Conservation (phyloP, 1,140 invertebrate genomes). For the Drosophila kanapiae region DNA sequence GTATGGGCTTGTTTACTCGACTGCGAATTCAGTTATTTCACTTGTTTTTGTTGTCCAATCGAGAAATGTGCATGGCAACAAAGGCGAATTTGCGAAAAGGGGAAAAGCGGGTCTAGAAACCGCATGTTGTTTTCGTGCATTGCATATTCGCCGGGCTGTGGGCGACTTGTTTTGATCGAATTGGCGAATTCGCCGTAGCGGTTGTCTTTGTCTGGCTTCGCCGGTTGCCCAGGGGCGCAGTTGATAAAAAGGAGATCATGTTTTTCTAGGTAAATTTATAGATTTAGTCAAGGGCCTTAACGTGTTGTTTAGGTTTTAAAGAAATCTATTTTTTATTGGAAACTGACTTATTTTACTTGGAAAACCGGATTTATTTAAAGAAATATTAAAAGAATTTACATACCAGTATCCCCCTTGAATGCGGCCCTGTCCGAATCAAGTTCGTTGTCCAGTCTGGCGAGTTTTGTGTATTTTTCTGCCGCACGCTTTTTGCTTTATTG, state of each 20-base stretch:
- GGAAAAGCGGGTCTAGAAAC: background rate
- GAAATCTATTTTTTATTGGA: too few relatives aligned
- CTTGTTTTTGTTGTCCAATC: constrained; percentile 62
- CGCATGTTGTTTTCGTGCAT: constrained; percentile 61
- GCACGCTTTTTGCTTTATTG: constrained; percentile 42
- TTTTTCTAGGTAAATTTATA: too few relatives aligned
- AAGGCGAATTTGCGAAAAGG: background rate
- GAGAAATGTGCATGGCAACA: constrained; percentile 68
- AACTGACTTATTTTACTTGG: too few relatives aligned
- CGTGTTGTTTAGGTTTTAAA: too few relatives aligned
- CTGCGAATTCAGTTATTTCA: constrained; percentile 60
- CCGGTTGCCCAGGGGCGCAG: constrained; percentile 35
- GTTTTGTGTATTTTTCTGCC: constrained; percentile 40
- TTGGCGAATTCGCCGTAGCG: constrained; percentile 20
- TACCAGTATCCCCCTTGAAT: background rate
- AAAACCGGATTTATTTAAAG: too few relatives aligned
- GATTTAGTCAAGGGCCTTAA: too few relatives aligned
- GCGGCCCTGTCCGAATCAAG: constrained; percentile 45
- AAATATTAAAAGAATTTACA: too few relatives aligned
- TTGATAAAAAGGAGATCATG: background rate
- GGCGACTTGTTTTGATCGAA: constrained; percentile 70
- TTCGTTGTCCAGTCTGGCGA: constrained; percentile 58
- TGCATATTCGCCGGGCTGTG: constrained; percentile 32
- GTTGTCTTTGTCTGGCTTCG: constrained; percentile 37
- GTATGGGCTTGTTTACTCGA: constrained; percentile 53